Base-by-base conservation (phyloP, 2,888 invertebrate species). In the Cantharis rustica region DNA sequence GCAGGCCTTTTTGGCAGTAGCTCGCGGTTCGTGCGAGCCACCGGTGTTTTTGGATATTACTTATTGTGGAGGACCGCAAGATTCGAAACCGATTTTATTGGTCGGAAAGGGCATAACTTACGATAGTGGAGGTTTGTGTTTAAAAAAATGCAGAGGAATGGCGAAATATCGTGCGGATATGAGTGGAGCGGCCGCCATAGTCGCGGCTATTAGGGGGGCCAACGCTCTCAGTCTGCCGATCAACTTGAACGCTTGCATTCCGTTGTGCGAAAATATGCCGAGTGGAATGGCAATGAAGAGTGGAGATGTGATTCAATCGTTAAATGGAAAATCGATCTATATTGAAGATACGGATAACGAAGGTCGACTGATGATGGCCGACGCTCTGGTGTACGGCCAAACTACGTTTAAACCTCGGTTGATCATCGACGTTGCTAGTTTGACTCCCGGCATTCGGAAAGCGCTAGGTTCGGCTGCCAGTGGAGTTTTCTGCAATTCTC, bases 381-480 rank as follows among this genome's bases (percentile, higher is more conserved):
- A 87, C 76, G 87, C 87, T 2, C 76, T 89, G 11, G 84, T 85
- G n/a, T 87, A 86, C 71, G 87, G 87, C 0, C 88, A 91, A 86
- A 84, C 88, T 15, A 73, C 81, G 80, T 89, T 91, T 85, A 90
- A 90, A 68, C 93, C 94, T 0, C 86, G 89, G 61, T 88, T 93
- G 16, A 90, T 94, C 47, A 86, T 95, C 16, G 94, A 94, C 83
- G 90, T 95, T 80, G 94, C 93, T 20, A 94, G 94, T 27, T 88
- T 94, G 70, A 94, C 94, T 47, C 91, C 90, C 16, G 92, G 88
- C 16, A 89, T 91, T 62, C 84, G 87, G 68, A 87, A 90, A 17
- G 90, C 91, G 11, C 83, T 92, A 26, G 92, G 92, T 1, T 87
- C 88, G 9, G 89, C 88, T 4, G 90, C 90, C 1, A 86, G 90